Conservation (phyloP, 64 coral and sea anemone genomes). For the Orbicella faveolata region DNA sequence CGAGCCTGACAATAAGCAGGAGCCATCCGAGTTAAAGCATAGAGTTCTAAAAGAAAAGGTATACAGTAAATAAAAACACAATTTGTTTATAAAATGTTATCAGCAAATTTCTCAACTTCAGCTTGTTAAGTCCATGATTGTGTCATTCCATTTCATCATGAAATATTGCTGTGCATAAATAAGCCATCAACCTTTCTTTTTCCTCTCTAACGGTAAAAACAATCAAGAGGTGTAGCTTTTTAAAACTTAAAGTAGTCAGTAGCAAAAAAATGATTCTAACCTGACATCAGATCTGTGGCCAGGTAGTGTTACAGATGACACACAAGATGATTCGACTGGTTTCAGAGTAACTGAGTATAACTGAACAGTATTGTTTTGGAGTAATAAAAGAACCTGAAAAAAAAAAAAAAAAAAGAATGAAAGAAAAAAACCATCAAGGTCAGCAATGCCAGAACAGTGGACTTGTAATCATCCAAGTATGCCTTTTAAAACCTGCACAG, state of each 20-base stretch:
- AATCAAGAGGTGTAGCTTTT: too few species aligned
- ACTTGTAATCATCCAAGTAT: too few species aligned
- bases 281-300: conserved; percentile 93
- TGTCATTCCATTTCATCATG: too few species aligned
- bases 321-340: conserved; percentile 39
- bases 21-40: conserved; percentile 84
- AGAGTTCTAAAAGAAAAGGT: conserved; percentile 59
- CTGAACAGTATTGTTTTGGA: conserved; percentile 90
- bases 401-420: neutral
- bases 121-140: too few species aligned
- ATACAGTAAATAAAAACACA: neutral
- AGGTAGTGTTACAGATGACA: conserved; percentile 61
- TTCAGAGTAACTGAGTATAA: conserved; percentile 53
- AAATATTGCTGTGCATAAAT: too few species aligned
- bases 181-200: too few species aligned
- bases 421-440: neutral
- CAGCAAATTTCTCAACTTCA: too few species aligned
- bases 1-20: conserved; percentile 87
- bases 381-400: conserved; percentile 64
- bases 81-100: too few species aligned
- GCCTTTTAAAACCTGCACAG: too few species aligned
- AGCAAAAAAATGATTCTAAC: conserved; percentile 3
- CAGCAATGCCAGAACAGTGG: too few species aligned
- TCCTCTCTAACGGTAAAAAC: too few species aligned
- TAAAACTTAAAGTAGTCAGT: neutral